These are phyloP conservation scores for Brachionus calyciflorus DNA, from an alignment of 1,140 invertebrate species.

Conservation along the genomic window DNA sequence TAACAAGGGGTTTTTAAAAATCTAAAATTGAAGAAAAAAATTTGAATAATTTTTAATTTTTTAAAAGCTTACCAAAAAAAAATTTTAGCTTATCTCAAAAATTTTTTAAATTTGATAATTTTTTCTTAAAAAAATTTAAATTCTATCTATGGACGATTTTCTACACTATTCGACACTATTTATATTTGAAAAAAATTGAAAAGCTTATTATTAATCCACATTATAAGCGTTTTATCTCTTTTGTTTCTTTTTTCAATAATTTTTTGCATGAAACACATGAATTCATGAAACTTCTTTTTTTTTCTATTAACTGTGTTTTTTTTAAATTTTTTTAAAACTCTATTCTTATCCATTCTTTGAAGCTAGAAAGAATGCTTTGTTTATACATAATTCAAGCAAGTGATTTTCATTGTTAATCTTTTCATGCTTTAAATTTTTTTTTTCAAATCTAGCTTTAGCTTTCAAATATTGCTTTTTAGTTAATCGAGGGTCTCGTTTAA, in stretches of 20 bases:
- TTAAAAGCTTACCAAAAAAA: too few species aligned
- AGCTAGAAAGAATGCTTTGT: too few species aligned
- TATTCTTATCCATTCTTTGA: too few species aligned
- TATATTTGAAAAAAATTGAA: not conserved
- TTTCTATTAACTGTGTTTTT: not conserved
- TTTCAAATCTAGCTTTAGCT: too few species aligned
- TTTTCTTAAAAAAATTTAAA: not conserved
- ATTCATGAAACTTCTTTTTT: not conserved
- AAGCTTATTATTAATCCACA: not conserved
- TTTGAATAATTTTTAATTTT: too few species aligned
- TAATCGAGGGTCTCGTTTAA: too few species aligned
- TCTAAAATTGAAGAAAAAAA: not conserved
- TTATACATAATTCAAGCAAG: too few species aligned
- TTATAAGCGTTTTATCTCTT: not conserved
- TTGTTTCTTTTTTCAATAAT: not conserved
- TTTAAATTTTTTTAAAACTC: not conserved
- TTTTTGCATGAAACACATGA: constrained; percentile 16
- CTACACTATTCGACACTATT: constrained; percentile 2
- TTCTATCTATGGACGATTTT: not conserved
- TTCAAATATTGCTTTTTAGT: too few species aligned
- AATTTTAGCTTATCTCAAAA: too few species aligned
- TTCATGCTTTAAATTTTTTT: too few species aligned
- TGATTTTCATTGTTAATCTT: too few species aligned
- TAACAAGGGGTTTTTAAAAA: not conserved
- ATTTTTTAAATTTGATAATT: too few species aligned